These are phyloP conservation scores for Vulpes lagopus DNA, from an alignment of 2,113 vertebrate genomes.

Conservation along the genomic window DNA sequence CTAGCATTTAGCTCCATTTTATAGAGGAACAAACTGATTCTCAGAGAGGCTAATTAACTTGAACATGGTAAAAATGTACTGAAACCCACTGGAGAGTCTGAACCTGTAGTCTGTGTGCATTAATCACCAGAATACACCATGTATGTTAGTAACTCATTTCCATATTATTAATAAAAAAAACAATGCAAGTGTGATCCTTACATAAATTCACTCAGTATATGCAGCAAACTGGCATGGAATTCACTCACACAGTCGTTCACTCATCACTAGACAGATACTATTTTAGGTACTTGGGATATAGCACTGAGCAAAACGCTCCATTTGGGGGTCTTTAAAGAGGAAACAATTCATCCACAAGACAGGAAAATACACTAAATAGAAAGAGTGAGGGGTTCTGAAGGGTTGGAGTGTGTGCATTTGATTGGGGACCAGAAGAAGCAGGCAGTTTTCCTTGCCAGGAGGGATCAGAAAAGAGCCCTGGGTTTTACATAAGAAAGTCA, in stretches of 20 bases:
- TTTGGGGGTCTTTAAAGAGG: background rate
- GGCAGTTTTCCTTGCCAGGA: background rate
- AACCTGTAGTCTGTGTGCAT: background rate
- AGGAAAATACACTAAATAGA: background rate
- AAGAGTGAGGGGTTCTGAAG: background rate
- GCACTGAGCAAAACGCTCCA: background rate
- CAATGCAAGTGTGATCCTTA: background rate
- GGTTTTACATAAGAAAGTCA: background rate
- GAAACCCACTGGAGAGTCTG: background rate
- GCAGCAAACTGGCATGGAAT: background rate
- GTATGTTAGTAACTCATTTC: background rate
- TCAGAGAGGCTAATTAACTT: conserved; percentile 13
- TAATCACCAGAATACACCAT: background rate
- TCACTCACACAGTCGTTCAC: background rate
- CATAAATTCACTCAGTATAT: background rate
- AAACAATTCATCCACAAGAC: background rate
- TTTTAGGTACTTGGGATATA: background rate
- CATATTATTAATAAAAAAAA: background rate
- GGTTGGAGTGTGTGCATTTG: background rate
- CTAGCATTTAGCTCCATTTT: conserved; percentile 13
- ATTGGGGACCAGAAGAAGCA: background rate
- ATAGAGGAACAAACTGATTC: conserved; percentile 55
- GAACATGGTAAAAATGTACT: background rate
- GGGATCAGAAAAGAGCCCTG: background rate
- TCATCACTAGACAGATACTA: background rate